A percentile compares a stretch with the other conserved stretches of the same genome.
phyloP scores from a whole-genome alignment of 64 coral and sea anemone species.

The Stichodactyla helianthus region DNA sequence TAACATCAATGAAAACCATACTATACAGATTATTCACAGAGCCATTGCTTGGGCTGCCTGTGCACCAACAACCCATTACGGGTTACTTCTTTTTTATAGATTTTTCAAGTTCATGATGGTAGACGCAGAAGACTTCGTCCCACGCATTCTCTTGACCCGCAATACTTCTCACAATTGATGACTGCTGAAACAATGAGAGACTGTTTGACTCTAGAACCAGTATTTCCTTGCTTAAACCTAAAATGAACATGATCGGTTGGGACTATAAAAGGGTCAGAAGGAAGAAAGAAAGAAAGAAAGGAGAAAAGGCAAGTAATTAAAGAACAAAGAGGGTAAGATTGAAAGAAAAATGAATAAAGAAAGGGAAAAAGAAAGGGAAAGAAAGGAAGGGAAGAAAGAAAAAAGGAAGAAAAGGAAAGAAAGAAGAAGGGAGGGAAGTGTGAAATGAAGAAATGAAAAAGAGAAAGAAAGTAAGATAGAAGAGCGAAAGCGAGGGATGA shows the following conservation, averaged over 20 bases:
- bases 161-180: conserved; percentile 42
- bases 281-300: neutral
- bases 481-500: too few species aligned
- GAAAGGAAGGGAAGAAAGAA: neutral
- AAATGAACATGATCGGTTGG: conserved; percentile 2
- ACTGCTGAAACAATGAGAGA: conserved; percentile 27
- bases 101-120: conserved; percentile 20
- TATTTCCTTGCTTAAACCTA: conserved; percentile 50
- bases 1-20: too few species aligned
- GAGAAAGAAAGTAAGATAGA: too few species aligned
- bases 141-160: conserved; percentile 1
- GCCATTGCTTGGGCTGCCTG: too few species aligned
- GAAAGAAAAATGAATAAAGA: neutral
- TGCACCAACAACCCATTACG: neutral
- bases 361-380: neutral
- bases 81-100: conserved; percentile 29
- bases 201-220: conserved; percentile 29
- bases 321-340: neutral
- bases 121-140: conserved; percentile 1
- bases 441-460: too few species aligned
- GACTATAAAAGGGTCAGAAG: neutral
- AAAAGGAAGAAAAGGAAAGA: neutral
- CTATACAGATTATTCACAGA: too few species aligned
- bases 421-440: neutral
- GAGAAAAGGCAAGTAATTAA: too few species aligned